Base-by-base conservation (phyloP, 2,888 invertebrate genomes). In the Pimpla rufipes region DNA sequence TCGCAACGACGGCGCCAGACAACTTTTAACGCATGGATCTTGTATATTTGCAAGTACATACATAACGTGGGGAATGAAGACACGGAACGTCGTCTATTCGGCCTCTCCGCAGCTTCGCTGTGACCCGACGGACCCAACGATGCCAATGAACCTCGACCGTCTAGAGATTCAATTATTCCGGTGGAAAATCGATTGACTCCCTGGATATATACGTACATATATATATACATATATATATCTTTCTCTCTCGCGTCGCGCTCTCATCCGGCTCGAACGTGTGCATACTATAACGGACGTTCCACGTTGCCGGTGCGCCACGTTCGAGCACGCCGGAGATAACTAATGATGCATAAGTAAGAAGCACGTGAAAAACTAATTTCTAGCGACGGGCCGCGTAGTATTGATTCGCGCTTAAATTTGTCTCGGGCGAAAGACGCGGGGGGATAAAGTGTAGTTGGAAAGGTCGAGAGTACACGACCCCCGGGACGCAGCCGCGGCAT, bases 141-240 rank as follows among this genome's bases (percentile, higher is more conserved):
- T 84, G 83, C 77, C 83, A 81, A 84, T 77, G 83, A 84, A 84
- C 83, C 83, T 77, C 77, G 68, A 50, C 50, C 77, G 83, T 84
- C 83, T 84, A 81, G 83, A 81, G 77, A 78, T 81, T 84, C 83
- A 84, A 84, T 84, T 81, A 84, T 84, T 84, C 77, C 77, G 55
- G 71, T 77, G 80, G 67, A 84, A 77, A 84, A 84, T 84, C 81
- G 83, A 84, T 84, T 84, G 55, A 57, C 67, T 62, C 57, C 42
- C 55, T 59, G 29, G 71, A 52, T 50, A 29, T 29, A 13, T 62
- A 11, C 18, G 29, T 52, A 1, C 21, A 37, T 45, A 35, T 29
- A 42, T 42, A 42, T 2, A 42, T 42, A 42, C 7, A 42, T 1
- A 42, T 11, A 3, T 23, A 21, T 42, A 13, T 23, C 11, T 40